Base-by-base conservation (phyloP, 2,797 vertebrate genomes). In the Danio choprae region DNA sequence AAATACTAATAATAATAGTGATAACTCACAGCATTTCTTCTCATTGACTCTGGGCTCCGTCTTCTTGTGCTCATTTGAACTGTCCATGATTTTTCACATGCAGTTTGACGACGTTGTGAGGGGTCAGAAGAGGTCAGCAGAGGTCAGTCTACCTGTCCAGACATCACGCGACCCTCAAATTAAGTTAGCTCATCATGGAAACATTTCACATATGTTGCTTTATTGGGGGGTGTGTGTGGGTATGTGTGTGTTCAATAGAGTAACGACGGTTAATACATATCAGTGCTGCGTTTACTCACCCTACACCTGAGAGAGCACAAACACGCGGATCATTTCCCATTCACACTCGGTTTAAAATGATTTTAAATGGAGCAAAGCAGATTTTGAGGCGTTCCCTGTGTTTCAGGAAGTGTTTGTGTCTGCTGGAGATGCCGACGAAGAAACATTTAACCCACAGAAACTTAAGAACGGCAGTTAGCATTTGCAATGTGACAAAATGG, bases 11-110 rank as follows among this genome's bases (percentile, higher is more conserved):
- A 51, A 9, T 16, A 18, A n/a, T n/a, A n/a, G n/a, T n/a, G 13
- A 38, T 9, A 62, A 91, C 94, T 95, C 77, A 95, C 94, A 95
- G 85, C 94, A 95, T 85, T 95, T 94, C 87, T 94, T 95, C 86
- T 92, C 92, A 3, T 88, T 90, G 80, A 85, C 58, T 71, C 77
- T 70, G 46, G 58, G 56, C 67, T 79, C 77, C 55, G 18, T 36
- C 77, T 79, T 70, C 58, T 60, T 78, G 75, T 11, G 16, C 40
- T 71, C 65, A 8, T 71, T 79, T 20, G 18, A 48, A 12, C 22
- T 36, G n/a, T 79, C 46, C 77, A 79, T 79, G 29, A 46, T n/a
- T 40, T 69, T 62, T 40, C 4, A 56, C 1, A 0, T 4, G 40
- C 15, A 36, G 64, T 13, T 5, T 6, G 20, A 3, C 0, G 59